Evolutionary conservation across 2,113 vertebrate genomes (phyloP), one percentile per base, ranked within the genome.

Genomic region (Tragelaphus buxtoni): DNA sequence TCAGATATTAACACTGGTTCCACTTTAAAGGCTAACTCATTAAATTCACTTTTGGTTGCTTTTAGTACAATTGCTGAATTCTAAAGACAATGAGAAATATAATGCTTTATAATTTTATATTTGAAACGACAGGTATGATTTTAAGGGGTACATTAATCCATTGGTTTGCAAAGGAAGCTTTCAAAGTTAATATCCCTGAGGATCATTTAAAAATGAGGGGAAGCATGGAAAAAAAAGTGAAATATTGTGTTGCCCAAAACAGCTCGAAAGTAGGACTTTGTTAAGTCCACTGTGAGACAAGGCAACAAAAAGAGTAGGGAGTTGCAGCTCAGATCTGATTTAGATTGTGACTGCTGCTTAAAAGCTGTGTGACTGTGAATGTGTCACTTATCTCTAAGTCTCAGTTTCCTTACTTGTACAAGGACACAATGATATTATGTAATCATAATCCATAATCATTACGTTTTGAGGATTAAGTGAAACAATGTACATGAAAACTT

Each of bases 81-180:
- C 61, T 97, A 97, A 93, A 96, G 95, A 96, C 74, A 91, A 94
- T 47, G 96, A 97, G 45, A 55, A 93, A 95, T 90, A 93, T 65
- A 97, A 96, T 83, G 72, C 16, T 88, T 98, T 95, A 77, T 90
- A 83, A 96, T 97, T 97, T 98, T 97, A 80, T 51, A 97, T 96
- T 53, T 90, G 79, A 94, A 98, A 95, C 9, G 76, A 92, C 18
- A 94, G 85, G 63, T 96, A 77, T 94, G 82, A 93, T 96, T 95
- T 98, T 97, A 98, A 97, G 95, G 17, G 51, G 79, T 96, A 60
- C 28, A 96, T 96, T 97, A 91, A 97, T 80, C 63, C 17, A 90
- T 39, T 90, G 77, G 83, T 18, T 92, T 96, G 30, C 76, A 81
- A 97, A 56, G 63, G 93, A 94, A 91, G 55, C 65, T 89, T 95